phyloP scores from a whole-genome alignment of 2,113 vertebrate genomes.

The Petrocephalus zakoni region DNA sequence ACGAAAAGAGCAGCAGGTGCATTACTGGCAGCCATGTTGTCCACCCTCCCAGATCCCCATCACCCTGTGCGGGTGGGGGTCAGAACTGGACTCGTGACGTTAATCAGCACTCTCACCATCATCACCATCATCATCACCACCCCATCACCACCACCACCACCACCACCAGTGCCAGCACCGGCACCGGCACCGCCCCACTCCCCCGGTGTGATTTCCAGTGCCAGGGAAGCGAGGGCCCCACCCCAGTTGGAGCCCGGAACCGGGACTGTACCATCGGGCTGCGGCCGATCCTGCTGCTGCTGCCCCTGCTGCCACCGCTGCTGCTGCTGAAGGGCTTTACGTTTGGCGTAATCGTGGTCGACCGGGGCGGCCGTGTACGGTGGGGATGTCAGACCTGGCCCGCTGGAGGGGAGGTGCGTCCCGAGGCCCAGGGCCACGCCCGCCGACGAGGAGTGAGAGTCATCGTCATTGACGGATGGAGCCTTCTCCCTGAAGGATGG shows the following conservation, averaged over 20 bases:
- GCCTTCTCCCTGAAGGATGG: constrained; percentile 75
- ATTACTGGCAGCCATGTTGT: constrained; percentile 77
- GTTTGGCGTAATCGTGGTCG: constrained; percentile 99
- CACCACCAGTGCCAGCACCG: constrained; percentile 10
- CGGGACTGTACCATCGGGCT: constrained; percentile 98
- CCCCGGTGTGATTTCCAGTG: constrained; percentile 36
- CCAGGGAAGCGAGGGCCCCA: constrained; percentile 51
- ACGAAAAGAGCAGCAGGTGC: not conserved
- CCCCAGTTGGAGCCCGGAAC: constrained; percentile 76
- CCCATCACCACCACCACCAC: not conserved
- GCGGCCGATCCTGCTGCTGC: constrained; percentile 72
- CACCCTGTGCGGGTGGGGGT: constrained; percentile 58
- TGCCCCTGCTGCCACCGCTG: constrained; percentile 55
- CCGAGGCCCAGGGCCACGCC: constrained; percentile 53
- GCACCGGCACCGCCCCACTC: constrained; percentile 41
- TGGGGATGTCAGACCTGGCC: constrained; percentile 98
- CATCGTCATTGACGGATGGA: constrained; percentile 78
- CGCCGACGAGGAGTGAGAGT: constrained; percentile 79
- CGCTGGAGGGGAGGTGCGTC: constrained; percentile 75
- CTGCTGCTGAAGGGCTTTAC: constrained; percentile 91
- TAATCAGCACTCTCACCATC: constrained; percentile 24
- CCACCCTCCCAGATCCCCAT: constrained; percentile 82
- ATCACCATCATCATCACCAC: constrained; percentile 19
- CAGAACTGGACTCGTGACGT: constrained; percentile 56
- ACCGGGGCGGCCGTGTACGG: constrained; percentile 95